Evolutionary conservation across 2,888 invertebrate species (phyloP).

Genomic region (Spatulosminthurus flaviceps): DNA sequence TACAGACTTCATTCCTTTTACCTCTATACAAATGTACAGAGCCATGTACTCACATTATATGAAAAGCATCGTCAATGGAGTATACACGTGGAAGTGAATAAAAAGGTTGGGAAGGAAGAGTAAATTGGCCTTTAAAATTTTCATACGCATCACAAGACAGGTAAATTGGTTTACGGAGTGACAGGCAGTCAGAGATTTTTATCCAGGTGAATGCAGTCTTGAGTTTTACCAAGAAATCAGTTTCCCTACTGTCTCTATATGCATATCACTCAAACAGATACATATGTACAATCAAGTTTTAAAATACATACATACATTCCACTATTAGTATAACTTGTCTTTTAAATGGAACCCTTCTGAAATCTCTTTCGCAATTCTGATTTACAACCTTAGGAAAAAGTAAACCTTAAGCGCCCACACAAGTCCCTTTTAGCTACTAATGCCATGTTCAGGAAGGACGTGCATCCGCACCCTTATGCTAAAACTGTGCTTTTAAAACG

Average conservation of each 20-base stretch:
- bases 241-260: not conserved
- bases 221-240: no score
- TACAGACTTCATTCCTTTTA: no score
- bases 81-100: not conserved
- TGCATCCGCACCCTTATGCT: not conserved
- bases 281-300: not conserved
- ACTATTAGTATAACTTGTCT: not conserved
- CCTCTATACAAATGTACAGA: no score
- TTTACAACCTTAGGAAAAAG: slow-evolving; percentile 20
- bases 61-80: not conserved
- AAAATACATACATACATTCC: not conserved
- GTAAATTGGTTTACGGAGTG: slow-evolving; percentile 37
- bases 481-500: not conserved
- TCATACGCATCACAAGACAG: slow-evolving; percentile 37
- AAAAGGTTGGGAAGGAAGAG: slow-evolving; percentile 13
- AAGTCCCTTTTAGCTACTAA: not conserved
- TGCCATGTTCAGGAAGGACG: not conserved
- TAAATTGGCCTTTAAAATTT: slow-evolving; percentile 38
- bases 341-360: no score
- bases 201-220: slow-evolving; percentile 1
- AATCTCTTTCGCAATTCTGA: slow-evolving; percentile 20
- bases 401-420: not conserved
- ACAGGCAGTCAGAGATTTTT: slow-evolving; percentile 33
- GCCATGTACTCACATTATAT: no score
- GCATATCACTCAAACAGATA: not conserved